Base-by-base conservation (phyloP, 1,140 invertebrate genomes). In the Coelopa frigida region DNA sequence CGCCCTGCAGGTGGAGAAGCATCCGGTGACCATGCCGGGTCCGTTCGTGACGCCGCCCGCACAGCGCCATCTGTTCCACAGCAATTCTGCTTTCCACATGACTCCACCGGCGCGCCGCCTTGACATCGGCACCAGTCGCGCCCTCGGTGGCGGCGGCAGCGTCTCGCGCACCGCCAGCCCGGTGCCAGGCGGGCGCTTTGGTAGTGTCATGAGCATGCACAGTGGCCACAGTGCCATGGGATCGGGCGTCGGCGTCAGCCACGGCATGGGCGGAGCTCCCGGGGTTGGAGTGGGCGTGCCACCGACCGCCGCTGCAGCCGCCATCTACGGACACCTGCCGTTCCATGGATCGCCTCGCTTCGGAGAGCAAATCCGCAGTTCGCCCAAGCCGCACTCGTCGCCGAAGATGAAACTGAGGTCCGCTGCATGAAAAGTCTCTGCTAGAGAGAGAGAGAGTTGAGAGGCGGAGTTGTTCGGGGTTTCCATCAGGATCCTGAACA, bases 351-450 rank as follows among this genome's bases (percentile, higher is more conserved):
- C 77, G 22, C 74, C 73, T 36, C 70, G 71, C 36, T 70, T 74
- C 11, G 59, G 69, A 24, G 75, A 76, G 14, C 55, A 54, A 41
- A 69, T 64, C 53, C 70, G 75, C 21, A 75, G 71, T 46, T 74
- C 75, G 21, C 69, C 75, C 12, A 74, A 75, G 55, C 81, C 84
- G 52, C 87, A 87, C 61, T 80, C 83, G 58, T 90, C 87, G 52
- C 88, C 88, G 51, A 91, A 91, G 75, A 87, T 92, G 82, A 92
- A 93, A 78, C 75, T 92, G 62, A 89, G 88, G 87, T 89, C 38
- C 40, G 47, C 21, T 46, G n/a, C n/a, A n/a, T n/a, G n/a, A 15
- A 29, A 29, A 29, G 27, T 10, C n/a, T n/a, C n/a, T n/a, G n/a
- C n/a, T n/a, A n/a, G n/a, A n/a, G n/a, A n/a, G n/a, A n/a, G n/a